Conservation (phyloP, 2,797 vertebrate species). For the Hylomyscus alleni region DNA sequence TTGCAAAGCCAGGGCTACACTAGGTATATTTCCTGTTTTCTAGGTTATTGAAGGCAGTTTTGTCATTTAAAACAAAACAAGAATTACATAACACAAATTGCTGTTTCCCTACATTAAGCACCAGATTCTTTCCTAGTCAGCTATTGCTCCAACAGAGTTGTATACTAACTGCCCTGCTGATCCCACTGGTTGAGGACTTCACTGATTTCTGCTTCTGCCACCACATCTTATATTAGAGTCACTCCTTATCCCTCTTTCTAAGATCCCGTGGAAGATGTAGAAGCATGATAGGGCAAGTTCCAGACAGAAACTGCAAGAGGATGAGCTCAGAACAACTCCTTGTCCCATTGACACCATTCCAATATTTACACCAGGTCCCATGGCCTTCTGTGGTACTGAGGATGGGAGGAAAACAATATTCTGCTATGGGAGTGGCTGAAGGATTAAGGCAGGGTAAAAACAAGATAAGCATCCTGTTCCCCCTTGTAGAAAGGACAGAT, state of each 20-base stretch:
- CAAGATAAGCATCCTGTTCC: rapidly evolving
- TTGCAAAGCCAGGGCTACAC: neutral
- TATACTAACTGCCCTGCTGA: neutral
- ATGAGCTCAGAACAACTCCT: neutral
- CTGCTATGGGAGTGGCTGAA: neutral
- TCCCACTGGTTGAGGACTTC: neutral
- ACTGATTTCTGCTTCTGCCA: neutral
- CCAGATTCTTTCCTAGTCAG: neutral
- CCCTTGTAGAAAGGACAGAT: neutral
- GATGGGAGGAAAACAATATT: neutral
- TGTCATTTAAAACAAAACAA: neutral
- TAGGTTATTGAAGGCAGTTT: neutral
- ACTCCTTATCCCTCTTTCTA: neutral
- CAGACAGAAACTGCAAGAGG: neutral
- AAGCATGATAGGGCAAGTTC: neutral
- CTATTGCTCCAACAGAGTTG: neutral
- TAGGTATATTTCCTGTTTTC: conserved; percentile 64
- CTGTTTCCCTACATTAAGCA: neutral
- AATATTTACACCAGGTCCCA: neutral
- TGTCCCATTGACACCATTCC: neutral
- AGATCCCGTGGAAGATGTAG: neutral
- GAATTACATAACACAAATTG: neutral
- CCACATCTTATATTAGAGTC: neutral
- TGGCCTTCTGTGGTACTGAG: rapidly evolving
- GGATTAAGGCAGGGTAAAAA: neutral